Evolutionary conservation across 2,797 vertebrate genomes (phyloP), one percentile per base, ranked within the genome.

Genomic region (Coilia nasus): DNA sequence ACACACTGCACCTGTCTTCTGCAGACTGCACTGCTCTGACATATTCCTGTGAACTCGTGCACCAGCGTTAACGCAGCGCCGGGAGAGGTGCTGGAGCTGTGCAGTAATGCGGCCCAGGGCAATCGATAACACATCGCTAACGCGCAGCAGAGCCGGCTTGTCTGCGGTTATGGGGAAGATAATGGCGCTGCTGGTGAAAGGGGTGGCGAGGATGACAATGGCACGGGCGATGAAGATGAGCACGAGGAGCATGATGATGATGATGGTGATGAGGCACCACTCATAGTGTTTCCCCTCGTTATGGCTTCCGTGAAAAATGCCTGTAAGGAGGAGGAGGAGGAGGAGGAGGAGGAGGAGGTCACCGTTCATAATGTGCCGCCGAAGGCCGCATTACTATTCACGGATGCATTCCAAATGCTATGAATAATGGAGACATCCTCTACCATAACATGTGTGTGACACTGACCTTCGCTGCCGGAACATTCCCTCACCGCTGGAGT

Each of bases 1-100:
- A 47, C 46, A 87, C 82, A 25, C 87, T 85, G 85, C 83, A 91
- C 89, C 90, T 89, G 90, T 87, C 90, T 85, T 59, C 88, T 83
- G 84, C 83, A 81, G 67, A 54, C 56, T 23, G n/a, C 80, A 80
- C 57, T 35, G 81, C 81, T 59, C 60, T 86, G 87, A 90, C 81
- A 85, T 21, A 81, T 15, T 50, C 50, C 28, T 46, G 35, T 60
- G 23, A 59, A 31, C 28, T 59, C 35, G 54, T 47, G 54, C 46
- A n/a, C 25, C 9, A 25, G 25, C 15, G 35, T 54, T 25, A 25
- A 56, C 23, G 44, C 31, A 10, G 12, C 78, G 62, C 31, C 54
- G 10, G 10, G 67, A 75, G 15, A 75, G 67, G 67, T 75, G 67
- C 67, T 31, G 67, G 31, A 75, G 28, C 28, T 14, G 21, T 41